Evolutionary conservation across 2,113 vertebrate species (phyloP).

Genomic region (Perognathus longimembris): DNA sequence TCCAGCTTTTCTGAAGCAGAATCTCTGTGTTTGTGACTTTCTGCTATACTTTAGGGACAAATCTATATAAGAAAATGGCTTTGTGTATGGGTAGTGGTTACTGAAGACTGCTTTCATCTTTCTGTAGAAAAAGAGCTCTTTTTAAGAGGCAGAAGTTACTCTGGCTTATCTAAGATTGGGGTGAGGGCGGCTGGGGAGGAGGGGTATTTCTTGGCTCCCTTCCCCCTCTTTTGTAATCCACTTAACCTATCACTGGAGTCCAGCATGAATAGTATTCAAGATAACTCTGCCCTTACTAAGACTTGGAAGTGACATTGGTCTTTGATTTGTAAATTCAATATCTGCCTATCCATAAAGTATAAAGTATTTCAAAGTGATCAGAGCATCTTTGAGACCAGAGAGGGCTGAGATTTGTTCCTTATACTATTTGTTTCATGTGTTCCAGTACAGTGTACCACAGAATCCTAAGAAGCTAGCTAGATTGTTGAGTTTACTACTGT

Average conservation of each 20-base stretch:
- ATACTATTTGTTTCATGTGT: neutral
- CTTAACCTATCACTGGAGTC: neutral
- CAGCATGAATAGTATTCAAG: neutral
- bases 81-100: neutral
- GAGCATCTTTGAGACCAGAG: neutral
- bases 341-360: neutral
- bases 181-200: neutral
- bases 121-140: neutral
- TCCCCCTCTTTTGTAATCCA: neutral
- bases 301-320: neutral
- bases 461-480: neutral
- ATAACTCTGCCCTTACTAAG: neutral
- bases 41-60: neutral
- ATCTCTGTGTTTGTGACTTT: neutral
- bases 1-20: neutral
- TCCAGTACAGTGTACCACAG: neutral
- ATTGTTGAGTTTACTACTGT: neutral
- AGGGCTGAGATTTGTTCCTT: neutral
- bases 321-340: conserved; percentile 29
- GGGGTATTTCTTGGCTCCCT: neutral
- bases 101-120: neutral
- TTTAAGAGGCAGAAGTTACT: neutral
- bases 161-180: neutral
- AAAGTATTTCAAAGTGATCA: conserved; percentile 13
- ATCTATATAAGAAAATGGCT: neutral